A percentile compares a stretch with the other conserved stretches of the same genome.
Conservation (phyloP, 1,140 invertebrate species). For the Cephus cinctus region DNA sequence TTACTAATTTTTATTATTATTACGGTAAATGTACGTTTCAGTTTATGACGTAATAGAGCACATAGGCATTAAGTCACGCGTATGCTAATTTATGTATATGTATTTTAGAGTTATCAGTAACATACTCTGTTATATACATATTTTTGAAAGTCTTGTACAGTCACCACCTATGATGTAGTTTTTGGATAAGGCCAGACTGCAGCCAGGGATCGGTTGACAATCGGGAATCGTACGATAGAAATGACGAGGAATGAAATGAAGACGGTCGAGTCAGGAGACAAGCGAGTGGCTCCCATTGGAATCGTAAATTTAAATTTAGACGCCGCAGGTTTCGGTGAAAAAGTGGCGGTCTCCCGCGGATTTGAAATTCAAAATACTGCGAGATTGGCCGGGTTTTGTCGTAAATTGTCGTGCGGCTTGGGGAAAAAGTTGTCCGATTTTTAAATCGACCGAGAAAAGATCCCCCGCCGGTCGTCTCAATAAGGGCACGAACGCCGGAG, state of each 20-base stretch:
- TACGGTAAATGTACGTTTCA: too few species aligned
- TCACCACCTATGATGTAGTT: too few species aligned
- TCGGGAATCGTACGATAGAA: slow-evolving; percentile 1
- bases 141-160: too few species aligned
- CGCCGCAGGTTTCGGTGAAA: slow-evolving; percentile 10
- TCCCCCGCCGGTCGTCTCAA: slow-evolving; percentile 19
- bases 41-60: too few species aligned
- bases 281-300: slow-evolving; percentile 2
- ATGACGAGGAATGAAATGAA: slow-evolving; percentile 7
- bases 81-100: too few species aligned
- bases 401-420: slow-evolving; percentile 20
- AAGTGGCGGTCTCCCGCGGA: slow-evolving; percentile 6
- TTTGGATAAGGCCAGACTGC: too few species aligned
- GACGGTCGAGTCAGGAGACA: slow-evolving; percentile 5
- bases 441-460: slow-evolving; percentile 19
- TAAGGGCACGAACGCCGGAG: slow-evolving; percentile 17
- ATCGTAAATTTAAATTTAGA: slow-evolving; percentile 18
- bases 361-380: slow-evolving; percentile 21
- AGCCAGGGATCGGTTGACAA: not conserved
- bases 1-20: too few species aligned
- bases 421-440: slow-evolving; percentile 30
- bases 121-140: too few species aligned
- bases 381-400: slow-evolving; percentile 21
- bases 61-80: too few species aligned
- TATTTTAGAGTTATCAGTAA: too few species aligned